phyloP scores from a whole-genome alignment of 1,140 invertebrate species.

The Oedothorax gibbosus region DNA sequence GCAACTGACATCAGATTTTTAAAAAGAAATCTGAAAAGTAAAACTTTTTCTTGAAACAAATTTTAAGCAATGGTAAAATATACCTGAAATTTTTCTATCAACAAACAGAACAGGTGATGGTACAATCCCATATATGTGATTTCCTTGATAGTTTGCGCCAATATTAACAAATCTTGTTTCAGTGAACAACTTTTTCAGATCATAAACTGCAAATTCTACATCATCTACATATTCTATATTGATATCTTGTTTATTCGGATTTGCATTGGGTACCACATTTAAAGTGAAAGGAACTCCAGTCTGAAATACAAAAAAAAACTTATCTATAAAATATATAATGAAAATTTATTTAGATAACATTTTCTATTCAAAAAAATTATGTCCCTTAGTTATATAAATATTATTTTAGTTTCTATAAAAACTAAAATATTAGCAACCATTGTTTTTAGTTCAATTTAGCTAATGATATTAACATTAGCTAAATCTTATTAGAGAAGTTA shows the following conservation, averaged over 20 bases:
- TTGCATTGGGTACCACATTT: slow-evolving; percentile 68
- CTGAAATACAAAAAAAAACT: slow-evolving; percentile 34
- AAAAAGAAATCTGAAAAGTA: too few relatives aligned
- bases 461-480: too few relatives aligned
- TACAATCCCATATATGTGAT: slow-evolving; percentile 71
- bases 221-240: slow-evolving; percentile 73
- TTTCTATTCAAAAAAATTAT: too few relatives aligned
- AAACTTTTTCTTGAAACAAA: neutral
- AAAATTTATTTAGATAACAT: neutral
- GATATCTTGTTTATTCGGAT: slow-evolving; percentile 72
- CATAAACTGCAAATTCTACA: slow-evolving; percentile 77
- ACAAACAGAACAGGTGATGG: slow-evolving; percentile 79
- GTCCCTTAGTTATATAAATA: too few relatives aligned
- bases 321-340: neutral
- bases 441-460: too few relatives aligned
- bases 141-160: slow-evolving; percentile 71
- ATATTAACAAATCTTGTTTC: slow-evolving; percentile 77
- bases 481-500: too few relatives aligned
- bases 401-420: too few relatives aligned
- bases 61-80: neutral
- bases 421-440: too few relatives aligned
- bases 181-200: slow-evolving; percentile 66
- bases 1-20: too few relatives aligned
- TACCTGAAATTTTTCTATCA: slow-evolving; percentile 84
- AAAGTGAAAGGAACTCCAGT: slow-evolving; percentile 36